Evolutionary conservation across 2,888 invertebrate species (phyloP).

Genomic region (Bursaphelenchus okinawaensis): DNA sequence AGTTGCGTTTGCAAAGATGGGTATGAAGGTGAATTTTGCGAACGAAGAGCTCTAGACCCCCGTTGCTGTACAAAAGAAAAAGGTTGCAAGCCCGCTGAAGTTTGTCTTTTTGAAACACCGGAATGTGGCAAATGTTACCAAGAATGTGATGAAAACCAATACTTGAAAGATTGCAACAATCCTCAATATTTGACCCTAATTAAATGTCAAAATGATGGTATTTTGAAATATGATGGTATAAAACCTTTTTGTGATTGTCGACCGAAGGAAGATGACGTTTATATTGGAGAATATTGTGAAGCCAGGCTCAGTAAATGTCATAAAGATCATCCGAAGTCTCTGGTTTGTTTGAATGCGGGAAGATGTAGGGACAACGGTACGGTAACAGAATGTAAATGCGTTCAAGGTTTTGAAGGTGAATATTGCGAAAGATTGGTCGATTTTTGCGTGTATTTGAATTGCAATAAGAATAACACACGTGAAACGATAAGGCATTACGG

Average conservation of each 20-base stretch:
- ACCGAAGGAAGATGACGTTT: neutral
- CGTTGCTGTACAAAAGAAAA: neutral
- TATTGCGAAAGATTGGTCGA: constrained; percentile 7
- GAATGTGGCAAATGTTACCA: neutral
- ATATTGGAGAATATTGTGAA: neutral
- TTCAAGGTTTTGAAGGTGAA: neutral
- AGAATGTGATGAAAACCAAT: neutral
- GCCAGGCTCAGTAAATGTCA: neutral
- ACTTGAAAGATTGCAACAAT: neutral
- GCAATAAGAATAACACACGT: neutral
- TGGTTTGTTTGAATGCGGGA: neutral
- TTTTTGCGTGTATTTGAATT: neutral
- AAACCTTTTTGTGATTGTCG: neutral
- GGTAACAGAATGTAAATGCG: neutral
- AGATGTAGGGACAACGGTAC: neutral
- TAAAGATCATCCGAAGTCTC: neutral
- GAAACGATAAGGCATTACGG: neutral
- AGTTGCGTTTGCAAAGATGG: neutral
- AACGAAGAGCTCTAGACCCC: neutral
- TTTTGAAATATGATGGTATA: neutral
- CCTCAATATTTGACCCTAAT: neutral
- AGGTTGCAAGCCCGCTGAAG: neutral
- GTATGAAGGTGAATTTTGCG: constrained; percentile 13
- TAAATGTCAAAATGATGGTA: neutral
- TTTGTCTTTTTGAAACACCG: neutral